A percentile compares a stretch with the other conserved stretches of the same genome.
phyloP scores from a whole-genome alignment of 2,113 vertebrate genomes.

The Carassius gibelio region DNA sequence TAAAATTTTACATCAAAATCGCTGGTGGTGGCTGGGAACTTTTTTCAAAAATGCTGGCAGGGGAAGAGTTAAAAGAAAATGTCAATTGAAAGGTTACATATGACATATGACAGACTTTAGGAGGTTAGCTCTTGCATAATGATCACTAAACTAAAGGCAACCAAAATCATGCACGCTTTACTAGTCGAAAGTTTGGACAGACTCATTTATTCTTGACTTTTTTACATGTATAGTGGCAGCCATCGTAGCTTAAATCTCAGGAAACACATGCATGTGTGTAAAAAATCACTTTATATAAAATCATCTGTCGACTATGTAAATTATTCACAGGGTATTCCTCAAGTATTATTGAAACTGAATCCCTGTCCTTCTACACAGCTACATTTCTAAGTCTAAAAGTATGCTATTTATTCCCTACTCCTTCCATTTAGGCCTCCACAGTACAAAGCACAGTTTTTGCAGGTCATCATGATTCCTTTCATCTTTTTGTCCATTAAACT shows the following conservation, averaged over 20 bases:
- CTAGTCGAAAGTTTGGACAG: background rate
- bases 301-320: background rate
- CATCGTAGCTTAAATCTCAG: background rate
- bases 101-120: too few relatives aligned
- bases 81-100: background rate
- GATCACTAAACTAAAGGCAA: background rate
- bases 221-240: background rate
- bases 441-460: background rate
- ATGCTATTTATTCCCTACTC: background rate
- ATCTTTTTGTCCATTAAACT: background rate
- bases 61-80: too few relatives aligned
- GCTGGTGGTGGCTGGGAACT: too few relatives aligned
- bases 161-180: background rate
- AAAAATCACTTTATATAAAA: background rate
- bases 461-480: background rate
- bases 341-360: background rate
- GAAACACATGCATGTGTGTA: background rate
- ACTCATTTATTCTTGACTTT: background rate
- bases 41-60: too few relatives aligned
- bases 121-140: too few relatives aligned
- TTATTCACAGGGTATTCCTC: background rate
- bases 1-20: too few relatives aligned
- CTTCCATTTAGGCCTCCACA: background rate
- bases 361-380: background rate
- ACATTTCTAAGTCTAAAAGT: background rate